Conservation (phyloP, 2,113 vertebrate genomes). For the mouse (Mus musculus) region DNA sequence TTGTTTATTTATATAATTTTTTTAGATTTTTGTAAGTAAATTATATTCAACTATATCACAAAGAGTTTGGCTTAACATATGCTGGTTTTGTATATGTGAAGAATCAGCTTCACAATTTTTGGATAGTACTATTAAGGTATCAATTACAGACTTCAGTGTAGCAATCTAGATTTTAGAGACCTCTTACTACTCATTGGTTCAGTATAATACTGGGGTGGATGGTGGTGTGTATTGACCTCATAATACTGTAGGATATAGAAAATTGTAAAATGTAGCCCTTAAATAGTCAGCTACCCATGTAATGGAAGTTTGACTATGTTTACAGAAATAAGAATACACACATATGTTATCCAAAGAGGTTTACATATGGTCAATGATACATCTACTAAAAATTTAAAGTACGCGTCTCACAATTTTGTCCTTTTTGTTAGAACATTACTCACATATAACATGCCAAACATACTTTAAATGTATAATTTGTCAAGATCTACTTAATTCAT, state of each 20-base stretch:
- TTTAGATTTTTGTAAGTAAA: not conserved
- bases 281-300: not conserved
- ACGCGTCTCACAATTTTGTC: not conserved
- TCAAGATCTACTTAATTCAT: not conserved
- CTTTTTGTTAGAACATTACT: not conserved
- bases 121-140: not conserved
- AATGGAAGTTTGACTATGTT: not conserved
- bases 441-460: not conserved
- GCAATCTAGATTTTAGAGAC: not conserved
- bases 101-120: not conserved
- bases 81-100: not conserved
- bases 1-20: not conserved
- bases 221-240: not conserved
- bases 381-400: not conserved
- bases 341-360: not conserved
- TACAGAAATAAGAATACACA: not conserved
- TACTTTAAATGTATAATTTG: conserved; percentile 5
- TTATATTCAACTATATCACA: not conserved
- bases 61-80: not conserved
- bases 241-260: not conserved
- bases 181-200: not conserved
- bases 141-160: not conserved
- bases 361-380: not conserved
- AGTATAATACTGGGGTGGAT: not conserved
- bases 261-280: not conserved